Evolutionary conservation across 2,113 vertebrate species (phyloP).

Genomic region (Phocoena phocoena): DNA sequence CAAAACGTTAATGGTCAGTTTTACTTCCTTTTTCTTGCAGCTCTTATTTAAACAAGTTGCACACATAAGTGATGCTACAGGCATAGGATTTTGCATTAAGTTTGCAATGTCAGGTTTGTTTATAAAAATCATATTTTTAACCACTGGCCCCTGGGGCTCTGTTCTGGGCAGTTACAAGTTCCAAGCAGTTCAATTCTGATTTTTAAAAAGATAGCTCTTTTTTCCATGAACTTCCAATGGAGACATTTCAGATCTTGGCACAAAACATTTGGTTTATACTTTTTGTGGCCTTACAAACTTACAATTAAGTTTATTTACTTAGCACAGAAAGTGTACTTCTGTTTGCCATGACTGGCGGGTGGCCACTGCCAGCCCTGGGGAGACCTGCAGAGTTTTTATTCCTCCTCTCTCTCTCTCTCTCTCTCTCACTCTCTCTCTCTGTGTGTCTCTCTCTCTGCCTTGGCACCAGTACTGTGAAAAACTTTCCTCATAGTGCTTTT

Average conservation of each 20-base stretch:
- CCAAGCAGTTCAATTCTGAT: constrained; percentile 62
- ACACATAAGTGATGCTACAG: constrained; percentile 77
- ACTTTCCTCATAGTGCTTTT: constrained; percentile 75
- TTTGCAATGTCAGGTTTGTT: constrained; percentile 86
- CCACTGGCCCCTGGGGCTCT: constrained; percentile 78
- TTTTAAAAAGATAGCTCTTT: constrained; percentile 82
- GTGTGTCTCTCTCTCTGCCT: not conserved
- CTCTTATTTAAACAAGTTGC: constrained; percentile 83
- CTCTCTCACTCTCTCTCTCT: not conserved
- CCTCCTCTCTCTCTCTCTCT: not conserved
- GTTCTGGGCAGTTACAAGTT: constrained; percentile 75
- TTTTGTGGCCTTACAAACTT: constrained; percentile 73
- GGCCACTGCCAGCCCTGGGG: constrained; percentile 47
- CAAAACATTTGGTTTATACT: constrained; percentile 70
- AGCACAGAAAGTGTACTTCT: constrained; percentile 72
- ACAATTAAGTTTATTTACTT: constrained; percentile 82
- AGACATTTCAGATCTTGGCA: constrained; percentile 68
- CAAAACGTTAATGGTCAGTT: constrained; percentile 79
- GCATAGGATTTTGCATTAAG: constrained; percentile 82
- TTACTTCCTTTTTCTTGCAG: constrained; percentile 78
- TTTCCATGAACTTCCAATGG: constrained; percentile 69
- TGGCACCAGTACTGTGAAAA: constrained; percentile 56
- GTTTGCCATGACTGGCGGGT: constrained; percentile 67
- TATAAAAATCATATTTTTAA: constrained; percentile 86
- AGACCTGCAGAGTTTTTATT: constrained; percentile 34